Conservation (phyloP, 1,140 invertebrate species). For the Leucophenga varia region DNA sequence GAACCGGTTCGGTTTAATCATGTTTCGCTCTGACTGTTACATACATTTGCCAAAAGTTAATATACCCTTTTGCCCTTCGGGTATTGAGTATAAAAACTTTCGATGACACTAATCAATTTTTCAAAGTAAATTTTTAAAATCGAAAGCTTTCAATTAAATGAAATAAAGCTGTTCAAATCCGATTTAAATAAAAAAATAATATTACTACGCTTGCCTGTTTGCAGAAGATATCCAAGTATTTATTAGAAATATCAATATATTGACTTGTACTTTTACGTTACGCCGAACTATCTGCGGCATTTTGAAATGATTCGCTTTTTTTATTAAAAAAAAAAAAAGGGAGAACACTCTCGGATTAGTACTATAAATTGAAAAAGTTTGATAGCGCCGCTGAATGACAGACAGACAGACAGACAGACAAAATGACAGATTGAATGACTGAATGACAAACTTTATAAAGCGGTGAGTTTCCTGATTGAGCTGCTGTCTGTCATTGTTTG, state of each 20-base stretch:
- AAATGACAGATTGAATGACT: no score
- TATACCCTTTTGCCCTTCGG: no score
- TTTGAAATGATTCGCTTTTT: conserved; percentile 17
- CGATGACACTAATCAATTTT: background rate
- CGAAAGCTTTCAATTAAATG: conserved; percentile 29
- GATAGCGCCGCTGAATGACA: conserved; percentile 5
- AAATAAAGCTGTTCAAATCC: conserved; percentile 40
- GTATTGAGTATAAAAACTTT: no score
- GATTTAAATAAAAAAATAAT: conserved; percentile 42
- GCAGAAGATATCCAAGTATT: background rate
- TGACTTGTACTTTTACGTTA: background rate
- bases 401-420: background rate
- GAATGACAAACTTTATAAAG: background rate
- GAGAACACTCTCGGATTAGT: conserved; percentile 32
- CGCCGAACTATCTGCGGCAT: conserved; percentile 1
- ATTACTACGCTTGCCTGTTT: background rate
- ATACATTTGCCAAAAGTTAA: no score
- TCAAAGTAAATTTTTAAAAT: background rate
- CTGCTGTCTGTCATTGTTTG: conserved; percentile 1
- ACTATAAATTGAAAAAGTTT: conserved; percentile 40
- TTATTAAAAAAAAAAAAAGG: conserved; percentile 1
- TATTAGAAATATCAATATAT: conserved; percentile 10
- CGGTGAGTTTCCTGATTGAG: no score
- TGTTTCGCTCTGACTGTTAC: no score
- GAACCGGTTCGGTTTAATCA: no score